Base-by-base conservation (phyloP, 2,888 invertebrate genomes). In the Cataglyphis rosenhaueri region DNA sequence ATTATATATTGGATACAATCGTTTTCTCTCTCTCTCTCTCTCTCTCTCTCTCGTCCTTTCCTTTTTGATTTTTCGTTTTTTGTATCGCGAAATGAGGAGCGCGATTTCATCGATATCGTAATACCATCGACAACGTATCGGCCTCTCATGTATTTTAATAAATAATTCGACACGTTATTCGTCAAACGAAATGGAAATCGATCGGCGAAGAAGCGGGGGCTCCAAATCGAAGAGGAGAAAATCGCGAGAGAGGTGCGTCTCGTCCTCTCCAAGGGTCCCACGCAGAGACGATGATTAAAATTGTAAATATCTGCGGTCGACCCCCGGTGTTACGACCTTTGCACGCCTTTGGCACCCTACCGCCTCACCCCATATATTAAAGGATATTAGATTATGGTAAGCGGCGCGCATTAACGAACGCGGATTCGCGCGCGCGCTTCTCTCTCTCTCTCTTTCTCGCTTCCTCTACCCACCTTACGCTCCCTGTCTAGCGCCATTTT, bases 211-310 rank as follows among this genome's bases (percentile, higher is more conserved):
- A 52, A n/a, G 81, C 64, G 55, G 68, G 78, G 48, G 18, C 15
- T 68, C 48, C 75, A 73, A 82, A 76, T 84, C 85, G 86, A 66
- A 78, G 76, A 74, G 84, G 83, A 85, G 84, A 83, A 84, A 88
- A 85, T 89, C 85, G 86, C 86, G 81, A 86, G 86, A 48, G 48
- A 48, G 52, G 8, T 62, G 73, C 78, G 62, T 15, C 70, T 18
- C 70, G 61, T 84, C 70, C 61, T 21, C 64, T 57, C 81, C 76
- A 66, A 78, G 85, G 81, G 88, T 91, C 87, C 89, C 92, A 92
- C 88, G 91, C 91, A 90, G 92, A 90, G 92, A 89, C 89, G 91
- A 92, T 92, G 92, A 93, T 93, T 92, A 93, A 93, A 93, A 93
- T 93, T 92, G 92, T 91, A 92, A 92, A 93, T 92, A 92, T 91